Evolutionary conservation across 2,113 vertebrate species (phyloP).

Genomic region (Anthoscopus minutus): DNA sequence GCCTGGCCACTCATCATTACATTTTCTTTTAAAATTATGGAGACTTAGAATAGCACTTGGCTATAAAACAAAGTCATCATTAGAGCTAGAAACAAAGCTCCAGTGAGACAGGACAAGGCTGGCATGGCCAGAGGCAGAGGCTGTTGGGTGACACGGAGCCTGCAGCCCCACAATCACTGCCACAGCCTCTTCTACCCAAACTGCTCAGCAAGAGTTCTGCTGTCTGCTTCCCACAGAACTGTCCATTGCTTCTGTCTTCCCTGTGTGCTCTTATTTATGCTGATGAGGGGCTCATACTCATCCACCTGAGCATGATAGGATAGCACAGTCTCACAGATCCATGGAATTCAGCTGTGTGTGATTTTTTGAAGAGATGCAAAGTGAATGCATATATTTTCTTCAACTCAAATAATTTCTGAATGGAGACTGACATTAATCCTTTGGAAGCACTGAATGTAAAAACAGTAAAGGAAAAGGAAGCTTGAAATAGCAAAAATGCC

Average conservation of each 20-base stretch:
- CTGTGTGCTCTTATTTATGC: background rate
- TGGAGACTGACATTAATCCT: background rate
- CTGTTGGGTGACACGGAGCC: rapidly evolving
- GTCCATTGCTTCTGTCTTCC: background rate
- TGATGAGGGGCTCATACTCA: background rate
- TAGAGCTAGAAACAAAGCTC: background rate
- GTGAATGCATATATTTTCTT: background rate
- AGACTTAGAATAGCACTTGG: background rate
- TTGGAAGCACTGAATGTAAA: background rate
- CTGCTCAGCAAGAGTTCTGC: background rate
- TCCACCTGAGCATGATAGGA: background rate
- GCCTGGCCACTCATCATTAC: background rate
- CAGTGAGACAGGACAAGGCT: background rate
- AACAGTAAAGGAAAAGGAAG: background rate
- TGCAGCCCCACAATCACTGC: background rate
- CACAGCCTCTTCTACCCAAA: background rate
- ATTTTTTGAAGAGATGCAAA: background rate
- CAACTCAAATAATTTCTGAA: background rate
- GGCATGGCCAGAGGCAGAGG: background rate
- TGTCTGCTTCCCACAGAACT: background rate
- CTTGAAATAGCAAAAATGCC: background rate
- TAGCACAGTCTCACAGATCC: background rate
- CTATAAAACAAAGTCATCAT: background rate
- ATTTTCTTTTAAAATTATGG: background rate
- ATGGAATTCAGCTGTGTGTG: background rate